Evolutionary conservation across 1,140 invertebrate genomes (phyloP), one percentile per base, ranked within the genome.

Genomic region (Apocrypta bakeri): DNA sequence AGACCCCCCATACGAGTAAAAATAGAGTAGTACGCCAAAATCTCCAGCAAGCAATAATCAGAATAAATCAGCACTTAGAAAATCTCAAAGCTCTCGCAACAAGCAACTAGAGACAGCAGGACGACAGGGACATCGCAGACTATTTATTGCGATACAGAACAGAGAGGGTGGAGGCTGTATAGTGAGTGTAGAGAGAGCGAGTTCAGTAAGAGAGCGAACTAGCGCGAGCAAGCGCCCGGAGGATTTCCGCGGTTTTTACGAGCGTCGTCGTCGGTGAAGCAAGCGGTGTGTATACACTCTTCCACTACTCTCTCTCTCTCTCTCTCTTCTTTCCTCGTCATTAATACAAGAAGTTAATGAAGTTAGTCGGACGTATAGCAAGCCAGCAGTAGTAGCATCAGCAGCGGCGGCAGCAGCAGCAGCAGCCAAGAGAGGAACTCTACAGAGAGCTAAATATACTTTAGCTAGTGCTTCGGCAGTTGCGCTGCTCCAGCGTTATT

Each of bases 271-370:
- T 8, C 73, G 73, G 21, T 40, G 21, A 75, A 48, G 24, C 72
- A 42, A 72, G 64, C 64, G 64, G 8, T 27, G 48, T 56, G 64
- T 71, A 71, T 33, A 31, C 31, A 71, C 33, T 9, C 33, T 4
- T 37, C 33, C 33, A 2, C 33, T 37, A 2, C 33, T 11, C 48
- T 2, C 9, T 6, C 63, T 1, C 8, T 2, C 12, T 2, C 84
- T 80, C 81, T 63, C 69, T 71, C 81, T 83, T 83, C 83, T 83
- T 84, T 77, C 80, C 80, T 84, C 82, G 75, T 61, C 86, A 85
- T 86, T 87, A 88, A 87, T 87, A 76, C 74, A 86, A 87, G 81
- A 86, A 87, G 81, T 86, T 87, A 87, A 87, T 76, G 85, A 88
- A 88, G 83, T 86, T 88, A 40, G 74, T 82, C 75, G 78, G 76